Percentiles rank a stretch among this genome's conserved stretches.
Conservation (phyloP, 2,888 invertebrate species). For the Zhengitettix transpicula region DNA sequence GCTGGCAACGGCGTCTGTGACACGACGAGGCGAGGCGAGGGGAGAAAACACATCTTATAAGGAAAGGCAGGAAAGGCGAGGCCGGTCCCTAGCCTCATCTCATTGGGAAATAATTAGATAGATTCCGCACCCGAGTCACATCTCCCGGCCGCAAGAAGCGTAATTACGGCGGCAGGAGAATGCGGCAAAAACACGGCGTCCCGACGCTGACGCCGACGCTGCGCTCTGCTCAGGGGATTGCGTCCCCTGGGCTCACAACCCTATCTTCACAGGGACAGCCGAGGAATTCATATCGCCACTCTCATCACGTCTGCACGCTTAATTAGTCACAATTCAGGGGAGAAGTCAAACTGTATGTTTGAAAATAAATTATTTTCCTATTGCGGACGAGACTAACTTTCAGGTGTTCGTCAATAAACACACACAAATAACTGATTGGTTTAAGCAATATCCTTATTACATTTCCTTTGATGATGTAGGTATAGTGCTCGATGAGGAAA, state of each 20-base stretch:
- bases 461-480: no score
- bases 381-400: no score
- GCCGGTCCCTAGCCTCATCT: conserved; percentile 1
- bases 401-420: no score
- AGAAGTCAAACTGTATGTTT: no score
- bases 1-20: not conserved
- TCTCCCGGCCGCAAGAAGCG: conserved; percentile 1
- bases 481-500: no score
- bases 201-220: not conserved
- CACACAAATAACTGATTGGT: no score
- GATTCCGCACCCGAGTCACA: conserved; percentile 11
- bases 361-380: no score
- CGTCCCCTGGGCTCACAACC: not conserved
- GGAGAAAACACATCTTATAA: not conserved
- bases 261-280: not conserved
- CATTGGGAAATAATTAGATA: conserved; percentile 12
- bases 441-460: no score
- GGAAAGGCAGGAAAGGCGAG: not conserved
- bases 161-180: not conserved
- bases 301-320: no score
- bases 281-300: not conserved
- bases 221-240: not conserved
- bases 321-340: no score
- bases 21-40: not conserved
- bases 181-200: not conserved